Evolutionary conservation across 2,888 invertebrate genomes (phyloP), one percentile per base, ranked within the genome.

Genomic region (Spilarctia lutea): DNA sequence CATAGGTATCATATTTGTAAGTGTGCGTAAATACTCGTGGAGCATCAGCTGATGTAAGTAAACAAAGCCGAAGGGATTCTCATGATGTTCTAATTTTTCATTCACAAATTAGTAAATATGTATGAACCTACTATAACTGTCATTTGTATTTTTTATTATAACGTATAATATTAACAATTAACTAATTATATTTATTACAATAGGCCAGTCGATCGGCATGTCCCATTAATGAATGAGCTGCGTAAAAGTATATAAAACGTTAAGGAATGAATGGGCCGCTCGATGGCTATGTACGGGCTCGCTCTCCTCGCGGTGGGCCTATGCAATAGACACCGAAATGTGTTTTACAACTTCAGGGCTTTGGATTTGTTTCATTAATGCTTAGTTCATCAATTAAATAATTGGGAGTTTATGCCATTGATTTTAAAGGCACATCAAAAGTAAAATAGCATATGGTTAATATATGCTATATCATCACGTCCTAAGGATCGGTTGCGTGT

Each of bases 281-380:
- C 78, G 96, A 96, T 30, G 97, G 97, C 42, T 98, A 96, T 87
- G 97, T 97, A 0, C 94, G 96, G 70, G 97, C 97, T 3, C 91
- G 94, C 75, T 93, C 94, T 68, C 92, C 94, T 69, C 94, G 96
- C 13, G 93, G 94, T 45, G 96, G 97, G 97, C 98, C 2, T 99
- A 97, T 91, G 98, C 98, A 1, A 91, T 99, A 39, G 99, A 99
- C 93, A 99, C 99, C 91, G 99, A 99, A 95, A 99, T 99, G 99
- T 98, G 98, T 85, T 99, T 98, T 91, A 99, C 99, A 8, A 97
- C 97, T 0, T 96, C 96, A 33, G 99, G 99, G 2, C 94, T 98
- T n/a, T n/a, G n/a, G n/a, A n/a, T n/a, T n/a, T n/a, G n/a, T n/a
- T n/a, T n/a, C n/a, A n/a, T n/a, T n/a, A n/a, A n/a, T n/a, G n/a